These are phyloP conservation scores for Helleia helle DNA, from an alignment of 2,888 invertebrate species.

Conservation along the genomic window DNA sequence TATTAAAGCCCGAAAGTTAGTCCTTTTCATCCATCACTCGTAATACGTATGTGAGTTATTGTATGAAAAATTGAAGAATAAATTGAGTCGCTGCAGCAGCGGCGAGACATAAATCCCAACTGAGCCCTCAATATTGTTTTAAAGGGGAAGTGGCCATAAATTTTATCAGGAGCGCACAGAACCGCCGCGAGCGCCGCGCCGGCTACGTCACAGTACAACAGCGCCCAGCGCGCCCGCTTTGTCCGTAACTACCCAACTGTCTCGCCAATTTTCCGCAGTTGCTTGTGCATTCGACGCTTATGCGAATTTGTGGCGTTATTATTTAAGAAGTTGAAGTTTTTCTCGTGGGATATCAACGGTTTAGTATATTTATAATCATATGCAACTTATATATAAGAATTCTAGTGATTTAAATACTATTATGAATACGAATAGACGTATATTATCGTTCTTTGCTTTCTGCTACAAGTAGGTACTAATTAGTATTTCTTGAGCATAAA, in stretches of 20 bases:
- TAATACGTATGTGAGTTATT: slow-evolving; percentile 75
- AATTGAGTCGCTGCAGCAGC: slow-evolving; percentile 74
- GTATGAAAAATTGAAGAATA: slow-evolving; percentile 75
- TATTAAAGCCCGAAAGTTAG: slow-evolving; percentile 75
- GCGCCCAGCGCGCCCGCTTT: slow-evolving; percentile 17
- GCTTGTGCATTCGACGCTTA: slow-evolving; percentile 52
- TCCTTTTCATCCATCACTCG: slow-evolving; percentile 74
- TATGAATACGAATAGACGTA: too few relatives aligned
- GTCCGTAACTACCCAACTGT: slow-evolving; percentile 27
- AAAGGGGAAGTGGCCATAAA: slow-evolving; percentile 75
- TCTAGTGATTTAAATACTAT: too few relatives aligned
- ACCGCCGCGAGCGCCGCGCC: slow-evolving; percentile 35
- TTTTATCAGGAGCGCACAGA: slow-evolving; percentile 70
- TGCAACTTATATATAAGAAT: too few relatives aligned
- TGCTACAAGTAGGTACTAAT: too few relatives aligned
- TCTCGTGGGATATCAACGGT: neutral
- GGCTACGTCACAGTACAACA: slow-evolving; percentile 25
- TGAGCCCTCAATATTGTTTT: slow-evolving; percentile 76
- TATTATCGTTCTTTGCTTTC: too few relatives aligned
- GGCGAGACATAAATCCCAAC: slow-evolving; percentile 75
- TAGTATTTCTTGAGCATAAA: too few relatives aligned
- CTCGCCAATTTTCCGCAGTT: slow-evolving; percentile 62
- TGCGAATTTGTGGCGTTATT: slow-evolving; percentile 52
- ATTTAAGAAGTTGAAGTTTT: slow-evolving; percentile 34
- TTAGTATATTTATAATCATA: neutral